These are phyloP conservation scores for Deroptyus accipitrinus DNA, from an alignment of 2,113 vertebrate species.

Conservation along the genomic window DNA sequence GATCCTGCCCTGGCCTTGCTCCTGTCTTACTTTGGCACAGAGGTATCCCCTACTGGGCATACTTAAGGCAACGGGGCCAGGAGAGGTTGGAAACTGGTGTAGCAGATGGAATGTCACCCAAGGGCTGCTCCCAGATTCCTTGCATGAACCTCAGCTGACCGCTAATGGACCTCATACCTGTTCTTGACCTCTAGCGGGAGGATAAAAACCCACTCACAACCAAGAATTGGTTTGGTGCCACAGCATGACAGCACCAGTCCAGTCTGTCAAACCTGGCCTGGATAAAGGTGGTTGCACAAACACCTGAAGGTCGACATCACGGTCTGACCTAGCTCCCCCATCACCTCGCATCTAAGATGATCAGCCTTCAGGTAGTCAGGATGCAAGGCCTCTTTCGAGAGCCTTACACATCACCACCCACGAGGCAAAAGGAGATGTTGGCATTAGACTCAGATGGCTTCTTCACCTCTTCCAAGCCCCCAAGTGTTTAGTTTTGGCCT, in stretches of 20 bases:
- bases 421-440: background rate
- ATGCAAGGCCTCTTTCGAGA: background rate
- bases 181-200: fast-evolving
- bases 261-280: background rate
- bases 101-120: too few relatives aligned
- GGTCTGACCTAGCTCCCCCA: background rate
- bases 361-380: background rate
- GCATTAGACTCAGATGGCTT: background rate
- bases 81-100: background rate
- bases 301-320: background rate
- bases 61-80: background rate
- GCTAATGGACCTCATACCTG: background rate
- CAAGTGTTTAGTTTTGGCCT: background rate
- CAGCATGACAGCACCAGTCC: fast-evolving
- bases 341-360: background rate
- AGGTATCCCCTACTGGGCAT: background rate
- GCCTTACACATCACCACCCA: background rate
- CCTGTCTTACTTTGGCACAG: background rate
- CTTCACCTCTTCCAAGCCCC: background rate
- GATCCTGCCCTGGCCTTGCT: background rate
- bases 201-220: background rate
- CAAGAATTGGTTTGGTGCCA: background rate
- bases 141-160: background rate
- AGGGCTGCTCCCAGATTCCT: background rate
- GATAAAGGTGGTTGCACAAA: background rate